A percentile compares a stretch with the other conserved stretches of the same genome.
These are phyloP conservation scores for Drosophila cardini DNA, from an alignment of 1,140 invertebrate genomes.

Conservation along the genomic window DNA sequence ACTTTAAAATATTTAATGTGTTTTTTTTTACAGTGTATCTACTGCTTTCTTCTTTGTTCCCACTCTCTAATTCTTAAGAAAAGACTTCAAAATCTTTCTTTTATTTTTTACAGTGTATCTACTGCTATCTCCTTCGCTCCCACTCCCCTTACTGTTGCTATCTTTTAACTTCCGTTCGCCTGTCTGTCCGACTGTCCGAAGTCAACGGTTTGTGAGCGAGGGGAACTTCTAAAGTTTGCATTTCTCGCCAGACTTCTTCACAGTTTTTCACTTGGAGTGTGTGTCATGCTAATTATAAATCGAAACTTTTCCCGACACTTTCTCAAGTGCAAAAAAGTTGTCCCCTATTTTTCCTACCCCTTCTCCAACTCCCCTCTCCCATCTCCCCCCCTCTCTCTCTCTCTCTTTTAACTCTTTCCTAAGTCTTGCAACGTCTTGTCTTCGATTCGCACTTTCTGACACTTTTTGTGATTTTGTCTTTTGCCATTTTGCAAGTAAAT, in stretches of 20 bases:
- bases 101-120: background rate
- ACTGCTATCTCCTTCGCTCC: background rate
- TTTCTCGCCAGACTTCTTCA: constrained; percentile 75
- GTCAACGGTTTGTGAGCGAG: background rate
- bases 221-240: constrained; percentile 59
- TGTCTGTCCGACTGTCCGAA: constrained; percentile 6
- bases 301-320: constrained; percentile 80
- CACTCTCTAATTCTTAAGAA: too few relatives aligned
- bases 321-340: constrained; percentile 71
- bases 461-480: constrained; percentile 56
- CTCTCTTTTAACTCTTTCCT: background rate
- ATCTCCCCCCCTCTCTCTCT: background rate
- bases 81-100: background rate
- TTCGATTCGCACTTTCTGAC: constrained; percentile 63
- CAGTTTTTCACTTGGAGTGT: constrained; percentile 73
- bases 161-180: constrained; percentile 15
- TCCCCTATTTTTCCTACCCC: background rate
- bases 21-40: too few relatives aligned
- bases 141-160: background rate
- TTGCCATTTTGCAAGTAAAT: constrained; percentile 62
- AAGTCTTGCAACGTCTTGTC: constrained; percentile 17
- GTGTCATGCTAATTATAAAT: constrained; percentile 84
- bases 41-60: too few relatives aligned
- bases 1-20: too few relatives aligned
- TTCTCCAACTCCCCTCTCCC: background rate